These are phyloP conservation scores for Shargacucullia verbasci DNA, from an alignment of 2,888 invertebrate genomes.

Conservation along the genomic window DNA sequence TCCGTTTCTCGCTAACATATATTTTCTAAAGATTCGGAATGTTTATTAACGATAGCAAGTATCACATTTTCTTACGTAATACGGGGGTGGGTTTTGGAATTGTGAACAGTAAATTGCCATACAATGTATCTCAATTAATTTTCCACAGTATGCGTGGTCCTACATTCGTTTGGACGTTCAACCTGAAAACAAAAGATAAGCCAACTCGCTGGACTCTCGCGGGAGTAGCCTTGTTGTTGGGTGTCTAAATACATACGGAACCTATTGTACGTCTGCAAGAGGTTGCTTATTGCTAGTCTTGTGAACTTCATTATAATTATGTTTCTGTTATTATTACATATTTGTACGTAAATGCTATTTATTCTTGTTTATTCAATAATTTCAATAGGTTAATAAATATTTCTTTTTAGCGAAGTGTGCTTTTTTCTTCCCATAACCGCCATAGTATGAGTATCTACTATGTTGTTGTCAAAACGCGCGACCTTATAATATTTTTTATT, in stretches of 20 bases:
- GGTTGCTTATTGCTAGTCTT: slow-evolving; percentile 9
- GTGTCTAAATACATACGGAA: slow-evolving; percentile 88
- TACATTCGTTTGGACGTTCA: slow-evolving; percentile 99
- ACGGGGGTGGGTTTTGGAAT: no score
- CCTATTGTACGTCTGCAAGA: not conserved
- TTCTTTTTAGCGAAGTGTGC: slow-evolving; percentile 25
- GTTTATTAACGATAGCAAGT: no score
- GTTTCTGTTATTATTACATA: slow-evolving; percentile 16
- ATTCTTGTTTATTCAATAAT: slow-evolving; percentile 12
- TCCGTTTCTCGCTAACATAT: no score
- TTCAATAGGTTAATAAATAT: slow-evolving; percentile 38
- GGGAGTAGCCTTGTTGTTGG: slow-evolving; percentile 96
- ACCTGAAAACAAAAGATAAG: slow-evolving; percentile 96
- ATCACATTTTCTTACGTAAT: no score
- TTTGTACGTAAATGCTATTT: slow-evolving; percentile 5
- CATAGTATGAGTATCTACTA: no score
- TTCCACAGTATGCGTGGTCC: slow-evolving; percentile 92
- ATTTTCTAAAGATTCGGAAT: no score
- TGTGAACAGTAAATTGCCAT: no score
- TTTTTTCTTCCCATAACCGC: not conserved
- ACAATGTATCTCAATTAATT: slow-evolving; percentile 1
- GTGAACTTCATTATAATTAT: slow-evolving; percentile 17
- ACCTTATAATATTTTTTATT: no score
- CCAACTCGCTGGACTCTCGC: slow-evolving; percentile 97
- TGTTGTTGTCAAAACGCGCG: not conserved